These are phyloP conservation scores for Drosophila prosaltans DNA, from an alignment of 1,140 invertebrate species.

Conservation along the genomic window DNA sequence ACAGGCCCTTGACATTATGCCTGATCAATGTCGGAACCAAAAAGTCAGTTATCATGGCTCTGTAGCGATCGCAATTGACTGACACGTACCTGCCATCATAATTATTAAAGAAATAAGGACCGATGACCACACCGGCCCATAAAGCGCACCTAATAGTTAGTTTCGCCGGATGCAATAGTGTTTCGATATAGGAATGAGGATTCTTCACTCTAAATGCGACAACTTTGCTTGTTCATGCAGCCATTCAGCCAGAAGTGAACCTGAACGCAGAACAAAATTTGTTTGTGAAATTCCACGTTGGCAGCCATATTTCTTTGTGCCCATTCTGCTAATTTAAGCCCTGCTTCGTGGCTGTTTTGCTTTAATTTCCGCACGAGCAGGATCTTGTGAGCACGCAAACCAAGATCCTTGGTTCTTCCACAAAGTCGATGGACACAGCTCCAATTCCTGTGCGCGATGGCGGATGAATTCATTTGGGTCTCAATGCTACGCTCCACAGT, in stretches of 20 bases:
- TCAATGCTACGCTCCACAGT: not conserved
- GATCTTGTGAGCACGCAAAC: slow-evolving; percentile 6
- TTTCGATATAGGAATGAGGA: no score
- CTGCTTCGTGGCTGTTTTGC: not conserved
- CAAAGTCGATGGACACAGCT: no score
- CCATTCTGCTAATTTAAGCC: not conserved
- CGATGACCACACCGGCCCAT: not conserved
- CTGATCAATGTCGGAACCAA: slow-evolving; percentile 6
- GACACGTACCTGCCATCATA: slow-evolving; percentile 3
- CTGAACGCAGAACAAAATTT: not conserved
- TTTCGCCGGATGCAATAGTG: no score
- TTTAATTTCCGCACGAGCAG: slow-evolving; percentile 3
- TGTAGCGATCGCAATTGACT: slow-evolving; percentile 12
- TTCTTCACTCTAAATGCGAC: no score
- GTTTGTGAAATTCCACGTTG: no score
- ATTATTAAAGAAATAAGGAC: slow-evolving; percentile 6
- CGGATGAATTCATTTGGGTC: not conserved
- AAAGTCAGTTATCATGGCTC: slow-evolving; percentile 1
- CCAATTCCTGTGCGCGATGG: no score
- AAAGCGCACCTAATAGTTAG: no score
- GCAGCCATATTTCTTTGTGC: not conserved
- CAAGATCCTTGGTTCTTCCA: slow-evolving; percentile 14
- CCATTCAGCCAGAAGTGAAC: no score
- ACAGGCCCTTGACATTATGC: not conserved
- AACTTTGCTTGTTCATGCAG: no score